A percentile compares a stretch with the other conserved stretches of the same genome.
phyloP scores from a whole-genome alignment of 2,888 invertebrate species.

The Congeria kusceri region DNA sequence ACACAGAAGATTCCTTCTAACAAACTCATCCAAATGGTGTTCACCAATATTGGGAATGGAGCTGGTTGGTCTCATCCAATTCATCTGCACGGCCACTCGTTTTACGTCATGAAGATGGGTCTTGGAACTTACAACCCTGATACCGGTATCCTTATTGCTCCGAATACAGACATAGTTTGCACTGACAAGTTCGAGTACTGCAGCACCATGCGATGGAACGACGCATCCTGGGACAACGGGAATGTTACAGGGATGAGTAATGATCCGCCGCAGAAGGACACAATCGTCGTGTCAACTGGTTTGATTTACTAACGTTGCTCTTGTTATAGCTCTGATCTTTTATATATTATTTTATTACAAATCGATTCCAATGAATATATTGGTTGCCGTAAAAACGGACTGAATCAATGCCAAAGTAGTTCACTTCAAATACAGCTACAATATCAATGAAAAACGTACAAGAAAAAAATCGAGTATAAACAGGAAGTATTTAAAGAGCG shows the following conservation, averaged over 20 bases:
- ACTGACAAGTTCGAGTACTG: conserved; percentile 37
- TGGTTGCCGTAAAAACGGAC: too few relatives aligned
- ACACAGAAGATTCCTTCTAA: conserved; percentile 35
- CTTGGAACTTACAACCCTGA: conserved; percentile 22
- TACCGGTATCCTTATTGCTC: conserved; percentile 1
- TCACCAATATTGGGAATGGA: conserved; percentile 67
- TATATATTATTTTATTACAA: too few relatives aligned
- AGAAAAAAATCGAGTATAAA: too few relatives aligned
- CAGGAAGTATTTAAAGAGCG: too few relatives aligned
- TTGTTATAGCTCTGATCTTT: too few relatives aligned
- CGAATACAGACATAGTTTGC: conserved; percentile 28
- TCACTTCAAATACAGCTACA: too few relatives aligned
- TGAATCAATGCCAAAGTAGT: too few relatives aligned
- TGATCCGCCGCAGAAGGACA: conserved; percentile 51
- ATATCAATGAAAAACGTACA: too few relatives aligned
- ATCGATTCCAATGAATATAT: too few relatives aligned
- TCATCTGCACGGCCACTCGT: conserved; percentile 77
- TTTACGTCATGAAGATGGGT: conserved; percentile 66
- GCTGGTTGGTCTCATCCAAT: conserved; percentile 72
- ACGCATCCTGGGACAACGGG: conserved; percentile 27
- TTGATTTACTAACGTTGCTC: too few relatives aligned
- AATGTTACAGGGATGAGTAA: conserved; percentile 31
- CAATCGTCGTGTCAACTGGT: conserved; percentile 56
- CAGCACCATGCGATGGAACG: conserved; percentile 30
- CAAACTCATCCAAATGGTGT: conserved; percentile 64